A percentile compares a stretch with the other conserved stretches of the same genome.
These are phyloP conservation scores for Laspeyria flexula DNA, from an alignment of 2,888 invertebrate species.

Conservation along the genomic window DNA sequence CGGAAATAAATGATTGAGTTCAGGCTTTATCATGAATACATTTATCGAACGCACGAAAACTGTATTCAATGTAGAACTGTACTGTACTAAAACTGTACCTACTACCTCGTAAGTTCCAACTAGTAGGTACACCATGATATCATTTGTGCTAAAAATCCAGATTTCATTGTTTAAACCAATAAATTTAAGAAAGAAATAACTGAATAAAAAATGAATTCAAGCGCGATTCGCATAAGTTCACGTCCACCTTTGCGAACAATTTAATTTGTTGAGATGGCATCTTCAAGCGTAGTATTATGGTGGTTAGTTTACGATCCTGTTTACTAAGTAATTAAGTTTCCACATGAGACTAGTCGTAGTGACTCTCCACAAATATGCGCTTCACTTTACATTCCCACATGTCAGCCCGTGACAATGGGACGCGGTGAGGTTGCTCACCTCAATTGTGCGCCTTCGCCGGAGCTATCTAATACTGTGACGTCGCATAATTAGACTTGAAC, in stretches of 20 bases:
- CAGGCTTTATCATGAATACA: no score
- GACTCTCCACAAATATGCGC: constrained; percentile 52
- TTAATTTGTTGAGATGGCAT: constrained; percentile 16
- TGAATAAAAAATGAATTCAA: no score
- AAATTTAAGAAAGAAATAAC: no score
- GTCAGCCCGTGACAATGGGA: constrained; percentile 70
- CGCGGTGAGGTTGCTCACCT: constrained; percentile 79
- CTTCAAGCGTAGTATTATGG: constrained; percentile 13
- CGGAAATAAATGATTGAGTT: no score
- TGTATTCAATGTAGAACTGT: no score
- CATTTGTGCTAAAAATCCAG: no score
- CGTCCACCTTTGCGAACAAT: not conserved
- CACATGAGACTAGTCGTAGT: constrained; percentile 33
- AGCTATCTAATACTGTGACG: constrained; percentile 70
- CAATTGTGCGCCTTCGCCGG: constrained; percentile 50
- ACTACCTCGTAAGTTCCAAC: no score
- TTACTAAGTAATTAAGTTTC: constrained; percentile 46
- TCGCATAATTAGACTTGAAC: constrained; percentile 72
- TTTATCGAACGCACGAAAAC: no score
- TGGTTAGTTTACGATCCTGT: constrained; percentile 33
- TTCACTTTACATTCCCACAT: constrained; percentile 70
- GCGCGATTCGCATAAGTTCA: not conserved
- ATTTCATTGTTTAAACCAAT: no score
- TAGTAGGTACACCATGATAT: no score
- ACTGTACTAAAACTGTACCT: no score